phyloP scores from a whole-genome alignment of 2,888 invertebrate species.

The Microctonus hyperodae region DNA sequence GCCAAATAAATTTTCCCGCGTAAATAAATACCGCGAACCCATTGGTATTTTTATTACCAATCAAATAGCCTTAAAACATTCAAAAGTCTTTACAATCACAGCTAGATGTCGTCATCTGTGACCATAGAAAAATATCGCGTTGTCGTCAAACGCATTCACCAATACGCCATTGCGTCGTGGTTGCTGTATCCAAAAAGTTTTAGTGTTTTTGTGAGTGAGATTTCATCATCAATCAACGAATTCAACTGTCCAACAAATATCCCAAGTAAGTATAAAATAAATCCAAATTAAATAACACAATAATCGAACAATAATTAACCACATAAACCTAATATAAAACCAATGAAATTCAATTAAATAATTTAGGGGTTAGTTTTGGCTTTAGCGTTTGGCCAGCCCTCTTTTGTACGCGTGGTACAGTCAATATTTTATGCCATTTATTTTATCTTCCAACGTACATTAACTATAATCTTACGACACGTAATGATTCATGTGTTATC shows the following conservation, averaged over 20 bases:
- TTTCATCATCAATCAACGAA: slow-evolving; percentile 31
- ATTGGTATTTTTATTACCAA: slow-evolving; percentile 18
- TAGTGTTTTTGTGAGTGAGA: slow-evolving; percentile 37
- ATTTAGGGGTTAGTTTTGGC: slow-evolving; percentile 31
- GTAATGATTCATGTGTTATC: background rate
- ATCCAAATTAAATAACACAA: background rate
- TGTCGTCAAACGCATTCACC: slow-evolving; percentile 28
- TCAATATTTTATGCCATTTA: slow-evolving; percentile 25
- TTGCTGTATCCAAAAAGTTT: slow-evolving; percentile 30
- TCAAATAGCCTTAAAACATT: background rate
- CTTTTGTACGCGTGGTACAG: slow-evolving; percentile 46
- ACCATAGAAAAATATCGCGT: slow-evolving; percentile 5
- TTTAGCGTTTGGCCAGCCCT: slow-evolving; percentile 42
- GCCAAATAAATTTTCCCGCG: slow-evolving; percentile 19
- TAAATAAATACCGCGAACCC: background rate
- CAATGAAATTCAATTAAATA: background rate
- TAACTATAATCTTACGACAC: too few relatives aligned
- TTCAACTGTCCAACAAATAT: background rate
- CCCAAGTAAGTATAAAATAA: background rate
- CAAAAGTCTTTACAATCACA: background rate
- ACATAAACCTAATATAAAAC: background rate
- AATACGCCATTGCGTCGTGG: slow-evolving; percentile 39
- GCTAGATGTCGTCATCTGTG: slow-evolving; percentile 28
- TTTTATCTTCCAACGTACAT: background rate
- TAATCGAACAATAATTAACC: background rate